Percentiles rank a stretch among this genome's conserved stretches.
Evolutionary conservation across 2,888 invertebrate genomes (phyloP).

Genomic region (Candidula unifasciata): DNA sequence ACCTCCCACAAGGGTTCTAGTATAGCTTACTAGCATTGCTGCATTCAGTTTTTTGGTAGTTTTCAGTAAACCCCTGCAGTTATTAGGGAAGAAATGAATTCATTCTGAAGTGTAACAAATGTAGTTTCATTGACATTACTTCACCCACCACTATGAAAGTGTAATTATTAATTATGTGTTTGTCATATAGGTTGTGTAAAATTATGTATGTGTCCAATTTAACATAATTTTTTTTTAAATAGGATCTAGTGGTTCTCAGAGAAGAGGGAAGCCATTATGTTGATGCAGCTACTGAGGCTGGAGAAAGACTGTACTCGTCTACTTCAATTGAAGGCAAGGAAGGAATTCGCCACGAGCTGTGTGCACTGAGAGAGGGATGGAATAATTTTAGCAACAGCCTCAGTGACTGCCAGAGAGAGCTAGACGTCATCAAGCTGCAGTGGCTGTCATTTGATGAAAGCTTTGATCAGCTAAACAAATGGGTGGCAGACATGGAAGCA

Average conservation of each 20-base stretch:
- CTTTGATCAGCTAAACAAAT: constrained; percentile 93
- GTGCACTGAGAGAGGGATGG: constrained; percentile 89
- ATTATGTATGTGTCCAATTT: neutral
- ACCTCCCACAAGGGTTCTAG: too few species aligned
- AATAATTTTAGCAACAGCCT: constrained; percentile 91
- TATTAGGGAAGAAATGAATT: too few species aligned
- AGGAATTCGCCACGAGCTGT: constrained; percentile 90
- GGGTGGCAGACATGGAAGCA: constrained; percentile 92
- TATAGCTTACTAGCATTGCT: too few species aligned
- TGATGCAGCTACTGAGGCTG: constrained; percentile 90
- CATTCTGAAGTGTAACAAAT: too few species aligned
- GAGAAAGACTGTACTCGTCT: constrained; percentile 93
- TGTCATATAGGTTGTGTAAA: too few species aligned
- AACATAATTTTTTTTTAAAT: constrained; percentile 21
- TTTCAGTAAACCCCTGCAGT: too few species aligned
- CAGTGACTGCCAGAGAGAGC: constrained; percentile 82
- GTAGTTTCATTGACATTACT: too few species aligned
- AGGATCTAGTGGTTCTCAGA: constrained; percentile 65
- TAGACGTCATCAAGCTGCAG: constrained; percentile 92
- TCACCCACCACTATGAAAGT: too few species aligned
- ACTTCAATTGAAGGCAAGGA: constrained; percentile 97
- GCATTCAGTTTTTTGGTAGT: too few species aligned
- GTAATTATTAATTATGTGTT: too few species aligned
- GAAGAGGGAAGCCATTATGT: constrained; percentile 82
- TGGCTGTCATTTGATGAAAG: constrained; percentile 94